phyloP scores from a whole-genome alignment of 2,888 invertebrate genomes.

The Bellardia pandia region DNA sequence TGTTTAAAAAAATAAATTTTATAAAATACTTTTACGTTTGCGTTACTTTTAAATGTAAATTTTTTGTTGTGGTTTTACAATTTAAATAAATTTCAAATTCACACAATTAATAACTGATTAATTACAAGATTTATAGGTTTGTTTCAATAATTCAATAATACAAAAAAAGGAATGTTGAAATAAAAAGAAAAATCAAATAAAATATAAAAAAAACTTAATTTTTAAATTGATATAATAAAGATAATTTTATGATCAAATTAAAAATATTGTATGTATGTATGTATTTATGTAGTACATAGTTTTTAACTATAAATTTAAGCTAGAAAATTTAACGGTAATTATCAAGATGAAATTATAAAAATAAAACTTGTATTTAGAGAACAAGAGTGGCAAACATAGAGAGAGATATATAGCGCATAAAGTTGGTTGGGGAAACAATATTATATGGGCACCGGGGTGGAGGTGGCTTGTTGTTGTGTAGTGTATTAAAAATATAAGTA shows the following conservation, averaged over 20 bases:
- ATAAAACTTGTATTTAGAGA: background rate
- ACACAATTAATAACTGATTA: conserved; percentile 45
- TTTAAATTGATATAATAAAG: conserved; percentile 33
- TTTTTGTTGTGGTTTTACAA: background rate
- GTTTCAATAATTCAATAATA: conserved; percentile 30
- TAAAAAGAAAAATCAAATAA: conserved; percentile 35
- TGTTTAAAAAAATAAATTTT: conserved; percentile 39
- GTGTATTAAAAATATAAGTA: conserved; percentile 64
- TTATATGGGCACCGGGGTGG: background rate
- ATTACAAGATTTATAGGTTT: conserved; percentile 49
- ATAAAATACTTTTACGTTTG: conserved; percentile 49
- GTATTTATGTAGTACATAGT: background rate
- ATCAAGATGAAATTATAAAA: background rate
- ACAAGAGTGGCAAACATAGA: background rate
- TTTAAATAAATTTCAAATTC: conserved; percentile 53
- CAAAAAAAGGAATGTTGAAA: conserved; percentile 66
- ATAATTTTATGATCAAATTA: conserved; percentile 25
- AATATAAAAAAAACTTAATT: conserved; percentile 35
- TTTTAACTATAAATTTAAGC: conserved; percentile 65
- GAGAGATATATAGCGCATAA: background rate
- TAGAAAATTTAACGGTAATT: conserved; percentile 45
- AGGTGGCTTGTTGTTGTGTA: conserved; percentile 16
- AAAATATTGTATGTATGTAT: conserved; percentile 13
- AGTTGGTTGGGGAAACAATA: background rate
- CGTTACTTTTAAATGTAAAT: conserved; percentile 17